Base-by-base conservation (phyloP, 1,140 invertebrate genomes). In the Drosophila funebris region DNA sequence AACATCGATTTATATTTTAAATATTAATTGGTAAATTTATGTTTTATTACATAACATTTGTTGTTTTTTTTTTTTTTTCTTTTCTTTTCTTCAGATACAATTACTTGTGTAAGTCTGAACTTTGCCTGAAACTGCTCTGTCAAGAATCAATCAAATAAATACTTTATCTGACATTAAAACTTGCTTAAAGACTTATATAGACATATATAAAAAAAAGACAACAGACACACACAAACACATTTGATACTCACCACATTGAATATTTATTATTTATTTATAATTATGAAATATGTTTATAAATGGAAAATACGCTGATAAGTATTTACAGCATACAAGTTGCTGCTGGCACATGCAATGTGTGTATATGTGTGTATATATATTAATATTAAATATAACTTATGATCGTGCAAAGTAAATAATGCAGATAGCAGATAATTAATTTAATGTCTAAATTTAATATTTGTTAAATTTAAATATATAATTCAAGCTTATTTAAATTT, bases 1-100 rank as follows among this genome's bases (percentile, higher is more conserved):
- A 84, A 84, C 76, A 84, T 79, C 50, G 43, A 84, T 63, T 84
- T 75, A 75, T 69, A 84, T 71, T 37, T 63, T 63, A n/a, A 9
- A 22, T 56, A 56, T 43, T 22, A 16, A 53, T 53, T 63, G 24
- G 44, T 68, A 36, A 52, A 29, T 52, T 39, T 70, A 31, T 54
- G 7, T 18, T 20, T 14, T 27, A 54, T 54, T 27, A 29, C 48
- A 33, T n/a, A 29, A 44, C 18, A 39, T 31, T 44, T n/a, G n/a
- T n/a, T n/a, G n/a, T n/a, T n/a, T n/a, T n/a, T n/a, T n/a, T n/a
- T n/a, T n/a, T n/a, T n/a, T n/a, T n/a, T n/a, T n/a, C n/a, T n/a
- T n/a, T n/a, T n/a, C n/a, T n/a, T n/a, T n/a, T 33, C 13, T 27
- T 22, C 36, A 44, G 31, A 56, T n/a, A 29, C 48, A 64, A 43